Evolutionary conservation across 2,113 vertebrate species (phyloP), one percentile per base, ranked within the genome.

Genomic region (Daphoenositta chrysoptera): DNA sequence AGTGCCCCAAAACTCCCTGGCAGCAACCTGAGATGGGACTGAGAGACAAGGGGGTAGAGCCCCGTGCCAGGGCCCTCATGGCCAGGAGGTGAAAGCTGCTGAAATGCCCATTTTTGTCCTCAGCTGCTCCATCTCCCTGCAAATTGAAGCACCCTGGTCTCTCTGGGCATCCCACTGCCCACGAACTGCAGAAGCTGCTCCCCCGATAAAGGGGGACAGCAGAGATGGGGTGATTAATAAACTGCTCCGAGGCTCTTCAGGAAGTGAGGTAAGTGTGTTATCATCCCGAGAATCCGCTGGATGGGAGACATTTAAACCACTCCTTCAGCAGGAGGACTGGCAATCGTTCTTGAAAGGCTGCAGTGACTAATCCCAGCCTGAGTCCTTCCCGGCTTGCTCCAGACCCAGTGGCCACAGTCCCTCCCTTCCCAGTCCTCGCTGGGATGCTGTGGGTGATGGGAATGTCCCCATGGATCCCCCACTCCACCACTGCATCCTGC

Each of bases 261-360:
- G 94, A 95, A 94, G 93, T 91, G 94, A 96, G 83, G 81, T 91
- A 93, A 95, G 60, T 2, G 65, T 6, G 23, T 71, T 68, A 87
- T 66, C 87, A 95, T 69, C 71, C 90, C 11, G 61, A 80, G 76
- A 86, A 90, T 81, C 83, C 94, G 92, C 78, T 85, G 95, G 48
- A 57, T 86, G 54, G 94, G 90, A 90, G 92, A 78, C 69, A 64
- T 89, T 48, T n/a, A 56, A 78, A 72, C 85, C 78, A 4, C 87
- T 93, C 84, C 53, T 93, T 42, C 20, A 2, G 65, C 81, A 79
- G 87, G 56, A 95, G 93, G 91, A 78, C 0, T 76, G 93, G 77
- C 81, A 60, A 91, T 87, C 68, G 91, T 53, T 95, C 91, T 5
- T 24, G 33, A 48, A 66, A 54, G 10, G 21, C 92, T 57, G 54